These are phyloP conservation scores for Solenopsis fugax DNA, from an alignment of 1,140 invertebrate genomes.

Conservation along the genomic window DNA sequence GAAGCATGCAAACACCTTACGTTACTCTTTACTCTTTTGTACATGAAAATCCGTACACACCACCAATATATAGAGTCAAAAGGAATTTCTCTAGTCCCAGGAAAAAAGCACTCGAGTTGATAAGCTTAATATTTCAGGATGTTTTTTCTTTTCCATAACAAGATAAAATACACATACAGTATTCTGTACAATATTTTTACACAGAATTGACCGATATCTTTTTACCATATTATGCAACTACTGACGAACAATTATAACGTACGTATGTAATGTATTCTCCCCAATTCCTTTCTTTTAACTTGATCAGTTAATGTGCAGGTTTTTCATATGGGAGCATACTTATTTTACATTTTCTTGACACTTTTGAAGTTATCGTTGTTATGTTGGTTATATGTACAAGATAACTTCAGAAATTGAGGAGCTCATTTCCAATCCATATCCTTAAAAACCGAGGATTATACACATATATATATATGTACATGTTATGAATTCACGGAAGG, in stretches of 20 bases:
- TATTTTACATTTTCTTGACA: background rate
- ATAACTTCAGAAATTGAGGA: background rate
- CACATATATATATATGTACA: background rate
- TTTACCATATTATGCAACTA: background rate
- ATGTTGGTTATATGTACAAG: slow-evolving; percentile 22
- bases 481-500: background rate
- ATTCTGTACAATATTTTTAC: background rate
- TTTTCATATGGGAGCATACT: background rate
- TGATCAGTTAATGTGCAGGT: background rate
- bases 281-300: background rate
- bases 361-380: background rate
- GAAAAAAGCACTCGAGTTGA: slow-evolving; percentile 11
- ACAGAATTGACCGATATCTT: background rate
- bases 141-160: background rate
- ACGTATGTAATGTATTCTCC: background rate
- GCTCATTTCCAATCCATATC: background rate
- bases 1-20: slow-evolving; percentile 66
- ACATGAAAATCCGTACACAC: slow-evolving; percentile 57
- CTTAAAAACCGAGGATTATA: background rate
- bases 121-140: background rate
- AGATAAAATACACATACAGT: background rate
- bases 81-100: background rate
- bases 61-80: slow-evolving; percentile 51
- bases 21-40: slow-evolving; percentile 45
- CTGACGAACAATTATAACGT: background rate